Conservation (phyloP, 2,888 invertebrate genomes). For the Euproctis similis region DNA sequence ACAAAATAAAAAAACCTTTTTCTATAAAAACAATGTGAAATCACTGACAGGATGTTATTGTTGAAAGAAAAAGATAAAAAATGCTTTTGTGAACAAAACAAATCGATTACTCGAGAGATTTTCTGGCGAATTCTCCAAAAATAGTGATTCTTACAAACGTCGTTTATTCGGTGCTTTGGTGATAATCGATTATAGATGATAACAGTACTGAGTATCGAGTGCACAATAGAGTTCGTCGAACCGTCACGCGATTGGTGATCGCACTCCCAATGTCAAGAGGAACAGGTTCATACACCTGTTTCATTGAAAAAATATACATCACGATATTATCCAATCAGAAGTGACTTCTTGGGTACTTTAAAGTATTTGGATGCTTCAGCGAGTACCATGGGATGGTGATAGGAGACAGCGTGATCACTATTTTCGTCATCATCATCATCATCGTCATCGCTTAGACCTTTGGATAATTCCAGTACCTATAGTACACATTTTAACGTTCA, state of each 20-base stretch:
- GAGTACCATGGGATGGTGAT: no score
- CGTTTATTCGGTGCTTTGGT: constrained; percentile 24
- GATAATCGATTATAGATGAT: constrained; percentile 37
- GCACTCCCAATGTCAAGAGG: constrained; percentile 60
- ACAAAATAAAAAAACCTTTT: no score
- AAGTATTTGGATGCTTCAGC: constrained; percentile 41
- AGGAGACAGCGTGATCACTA: constrained; percentile 33
- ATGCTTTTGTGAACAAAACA: no score
- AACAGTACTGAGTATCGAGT: constrained; percentile 36
- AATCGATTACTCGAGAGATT: constrained; percentile 18
- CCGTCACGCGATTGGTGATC: constrained; percentile 31
- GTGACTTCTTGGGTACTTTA: constrained; percentile 16
- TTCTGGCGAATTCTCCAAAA: constrained; percentile 19
- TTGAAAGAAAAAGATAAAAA: no score
- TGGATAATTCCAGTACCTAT: no score
- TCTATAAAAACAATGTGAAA: constrained; percentile 4
- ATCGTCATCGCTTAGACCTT: no score
- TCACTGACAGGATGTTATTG: background rate
- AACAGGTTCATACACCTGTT: constrained; percentile 67
- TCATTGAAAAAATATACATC: constrained; percentile 53
- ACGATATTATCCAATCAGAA: constrained; percentile 69
- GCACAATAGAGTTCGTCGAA: constrained; percentile 43
- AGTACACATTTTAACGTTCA: no score
- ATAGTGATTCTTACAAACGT: constrained; percentile 20
- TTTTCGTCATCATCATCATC: no score